These are phyloP conservation scores for Micromys minutus DNA, from an alignment of 2,113 vertebrate species.

Conservation along the genomic window DNA sequence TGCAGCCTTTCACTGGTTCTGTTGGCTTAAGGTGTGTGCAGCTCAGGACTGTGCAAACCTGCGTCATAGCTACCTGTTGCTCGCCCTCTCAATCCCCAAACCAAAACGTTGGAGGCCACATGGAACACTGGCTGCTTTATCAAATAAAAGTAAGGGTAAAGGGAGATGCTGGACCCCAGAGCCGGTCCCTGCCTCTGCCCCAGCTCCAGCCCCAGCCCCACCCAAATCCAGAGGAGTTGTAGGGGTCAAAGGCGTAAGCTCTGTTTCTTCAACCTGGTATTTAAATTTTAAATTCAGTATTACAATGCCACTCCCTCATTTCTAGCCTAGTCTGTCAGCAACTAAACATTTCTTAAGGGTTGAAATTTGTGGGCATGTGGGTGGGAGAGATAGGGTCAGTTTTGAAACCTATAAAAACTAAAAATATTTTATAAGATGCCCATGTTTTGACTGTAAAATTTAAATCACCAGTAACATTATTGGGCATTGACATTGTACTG, in stretches of 20 bases:
- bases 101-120: slow-evolving; percentile 61
- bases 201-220: slow-evolving; percentile 21
- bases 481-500: background rate
- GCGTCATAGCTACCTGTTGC: slow-evolving; percentile 94
- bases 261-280: background rate
- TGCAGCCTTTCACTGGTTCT: slow-evolving; percentile 93
- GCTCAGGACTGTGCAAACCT: slow-evolving; percentile 90
- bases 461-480: background rate
- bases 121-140: slow-evolving; percentile 85
- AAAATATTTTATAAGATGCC: slow-evolving; percentile 41
- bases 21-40: slow-evolving; percentile 94
- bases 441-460: background rate
- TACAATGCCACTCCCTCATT: background rate
- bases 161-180: slow-evolving; percentile 62
- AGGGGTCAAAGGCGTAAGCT: slow-evolving; percentile 45
- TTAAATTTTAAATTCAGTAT: slow-evolving; percentile 31
- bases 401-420: slow-evolving; percentile 37
- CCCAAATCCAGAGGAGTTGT: slow-evolving; percentile 39
- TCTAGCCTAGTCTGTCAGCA: slow-evolving; percentile 26
- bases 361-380: background rate
- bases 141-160: slow-evolving; percentile 75
- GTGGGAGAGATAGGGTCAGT: background rate
- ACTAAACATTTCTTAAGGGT: slow-evolving; percentile 34
- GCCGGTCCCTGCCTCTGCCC: slow-evolving; percentile 47
- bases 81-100: slow-evolving; percentile 74